Conservation (phyloP, 2,888 invertebrate genomes). For the Eristalinus aeneus region DNA sequence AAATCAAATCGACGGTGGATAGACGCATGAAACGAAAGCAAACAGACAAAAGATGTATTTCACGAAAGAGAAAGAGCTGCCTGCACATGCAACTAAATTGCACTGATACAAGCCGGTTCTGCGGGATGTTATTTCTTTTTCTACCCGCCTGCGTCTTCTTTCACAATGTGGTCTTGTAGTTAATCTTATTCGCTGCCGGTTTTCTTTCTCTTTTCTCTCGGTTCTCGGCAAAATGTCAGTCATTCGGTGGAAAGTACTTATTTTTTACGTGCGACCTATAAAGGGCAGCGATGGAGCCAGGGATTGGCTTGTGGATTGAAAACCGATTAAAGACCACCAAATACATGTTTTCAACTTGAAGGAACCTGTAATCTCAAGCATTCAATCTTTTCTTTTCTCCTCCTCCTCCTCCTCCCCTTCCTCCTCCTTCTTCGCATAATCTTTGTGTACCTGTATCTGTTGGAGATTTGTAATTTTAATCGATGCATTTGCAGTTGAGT, state of each 20-base stretch:
- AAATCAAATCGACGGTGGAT: neutral
- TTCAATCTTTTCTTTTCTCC: neutral
- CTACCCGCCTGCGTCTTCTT: no score
- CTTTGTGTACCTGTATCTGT: neutral
- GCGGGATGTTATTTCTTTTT: no score
- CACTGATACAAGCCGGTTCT: conserved; percentile 56
- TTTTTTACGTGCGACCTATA: neutral
- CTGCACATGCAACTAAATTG: conserved; percentile 25
- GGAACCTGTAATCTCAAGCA: neutral
- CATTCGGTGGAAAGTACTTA: neutral
- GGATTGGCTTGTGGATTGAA: neutral
- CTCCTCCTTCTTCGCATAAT: neutral
- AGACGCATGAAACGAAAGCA: neutral
- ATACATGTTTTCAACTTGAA: neutral
- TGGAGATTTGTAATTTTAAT: conserved; percentile 24
- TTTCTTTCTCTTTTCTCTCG: neutral
- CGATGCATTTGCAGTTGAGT: conserved; percentile 19
- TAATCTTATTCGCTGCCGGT: neutral
- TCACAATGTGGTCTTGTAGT: neutral
- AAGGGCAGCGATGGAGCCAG: neutral
- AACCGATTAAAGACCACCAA: neutral
- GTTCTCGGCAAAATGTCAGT: neutral
- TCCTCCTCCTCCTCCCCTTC: no score
- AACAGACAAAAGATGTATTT: neutral
- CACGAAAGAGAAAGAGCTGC: neutral